phyloP scores from a whole-genome alignment of 2,797 vertebrate genomes.

The Tragelaphus eurycerus region DNA sequence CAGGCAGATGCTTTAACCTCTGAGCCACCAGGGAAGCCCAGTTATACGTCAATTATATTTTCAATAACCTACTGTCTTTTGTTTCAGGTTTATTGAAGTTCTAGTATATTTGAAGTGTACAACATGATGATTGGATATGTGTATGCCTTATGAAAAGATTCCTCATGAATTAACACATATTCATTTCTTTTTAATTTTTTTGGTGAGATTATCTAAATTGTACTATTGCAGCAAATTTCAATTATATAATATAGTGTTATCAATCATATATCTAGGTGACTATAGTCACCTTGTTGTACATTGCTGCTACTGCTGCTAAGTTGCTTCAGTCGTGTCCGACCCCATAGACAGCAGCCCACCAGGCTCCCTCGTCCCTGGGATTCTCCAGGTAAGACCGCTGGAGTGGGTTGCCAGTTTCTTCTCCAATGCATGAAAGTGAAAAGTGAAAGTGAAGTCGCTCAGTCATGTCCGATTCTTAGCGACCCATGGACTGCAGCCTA shows the following conservation, averaged over 20 bases:
- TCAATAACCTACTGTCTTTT: not conserved
- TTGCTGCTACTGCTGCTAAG: not conserved
- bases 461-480: too few species aligned
- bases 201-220: not conserved
- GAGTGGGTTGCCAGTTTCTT: not conserved
- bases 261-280: not conserved
- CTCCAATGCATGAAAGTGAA: not conserved
- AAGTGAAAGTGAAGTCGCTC: too few species aligned
- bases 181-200: not conserved
- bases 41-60: not conserved
- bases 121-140: not conserved
- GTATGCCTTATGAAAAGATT: not conserved
- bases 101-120: not conserved
- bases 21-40: too few species aligned
- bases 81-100: not conserved
- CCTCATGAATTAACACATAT: not conserved
- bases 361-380: not conserved
- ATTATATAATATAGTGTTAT: not conserved
- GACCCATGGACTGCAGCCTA: too few species aligned
- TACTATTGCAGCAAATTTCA: not conserved
- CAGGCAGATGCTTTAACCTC: too few species aligned
- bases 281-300: not conserved
- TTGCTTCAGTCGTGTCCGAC: accelerated
- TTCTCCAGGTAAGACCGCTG: not conserved
- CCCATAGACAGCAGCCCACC: not conserved